A percentile compares a stretch with the other conserved stretches of the same genome.
Conservation (phyloP, 2,888 invertebrate genomes). For the Unio pictorum region DNA sequence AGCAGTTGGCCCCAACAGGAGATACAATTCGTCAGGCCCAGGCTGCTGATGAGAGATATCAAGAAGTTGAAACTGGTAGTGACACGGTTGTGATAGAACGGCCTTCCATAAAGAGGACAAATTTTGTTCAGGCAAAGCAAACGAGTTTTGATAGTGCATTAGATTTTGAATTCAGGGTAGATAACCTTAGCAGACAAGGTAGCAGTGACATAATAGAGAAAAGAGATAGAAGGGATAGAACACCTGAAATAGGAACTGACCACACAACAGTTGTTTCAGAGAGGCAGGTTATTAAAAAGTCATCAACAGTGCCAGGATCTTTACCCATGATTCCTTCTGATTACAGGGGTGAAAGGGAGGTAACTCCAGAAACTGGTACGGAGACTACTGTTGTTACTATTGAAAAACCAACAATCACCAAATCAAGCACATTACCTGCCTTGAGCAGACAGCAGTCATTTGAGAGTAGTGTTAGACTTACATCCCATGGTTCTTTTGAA, state of each 20-base stretch:
- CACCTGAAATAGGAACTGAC: too few species aligned
- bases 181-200: too few species aligned
- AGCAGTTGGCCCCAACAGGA: conserved; percentile 48
- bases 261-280: too few species aligned
- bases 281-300: too few species aligned
- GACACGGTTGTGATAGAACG: conserved; percentile 35
- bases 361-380: conserved; percentile 1
- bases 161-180: too few species aligned
- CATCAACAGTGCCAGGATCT: too few species aligned
- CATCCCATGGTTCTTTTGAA: conserved; percentile 31
- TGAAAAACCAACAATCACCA: conserved; percentile 18
- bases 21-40: conserved; percentile 37
- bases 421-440: conserved; percentile 33
- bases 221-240: too few species aligned
- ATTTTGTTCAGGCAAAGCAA: conserved; percentile 3
- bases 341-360: too few species aligned
- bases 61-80: conserved; percentile 32
- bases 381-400: conserved; percentile 5
- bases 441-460: conserved; percentile 34
- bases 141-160: too few species aligned
- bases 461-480: conserved; percentile 29
- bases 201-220: too few species aligned
- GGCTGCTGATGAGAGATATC: conserved; percentile 23
- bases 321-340: too few species aligned
- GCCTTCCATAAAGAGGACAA: conserved; percentile 30